A percentile compares a stretch with the other conserved stretches of the same genome.
Conservation (phyloP, 2,797 vertebrate species). For the Molossus molossus region DNA sequence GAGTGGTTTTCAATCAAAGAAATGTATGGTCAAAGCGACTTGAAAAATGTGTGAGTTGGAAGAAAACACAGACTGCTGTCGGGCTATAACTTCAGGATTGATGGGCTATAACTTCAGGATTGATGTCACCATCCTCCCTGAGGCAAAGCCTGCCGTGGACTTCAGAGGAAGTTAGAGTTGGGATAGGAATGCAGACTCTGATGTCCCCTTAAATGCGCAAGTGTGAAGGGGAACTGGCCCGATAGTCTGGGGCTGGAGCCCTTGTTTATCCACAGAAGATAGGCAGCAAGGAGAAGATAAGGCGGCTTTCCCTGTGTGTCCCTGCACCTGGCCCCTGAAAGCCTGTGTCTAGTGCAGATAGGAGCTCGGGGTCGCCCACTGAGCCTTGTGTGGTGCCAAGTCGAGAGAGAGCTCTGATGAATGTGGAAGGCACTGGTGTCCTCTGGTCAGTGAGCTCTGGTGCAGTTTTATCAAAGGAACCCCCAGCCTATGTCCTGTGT, state of each 20-base stretch:
- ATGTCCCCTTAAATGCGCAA: neutral
- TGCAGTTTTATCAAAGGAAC: neutral
- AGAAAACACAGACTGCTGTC: conserved; percentile 23
- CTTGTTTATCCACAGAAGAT: conserved; percentile 79
- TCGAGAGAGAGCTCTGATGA: neutral
- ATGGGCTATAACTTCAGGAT: neutral
- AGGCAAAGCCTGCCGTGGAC: conserved; percentile 31
- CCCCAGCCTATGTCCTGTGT: neutral
- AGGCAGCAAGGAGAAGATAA: conserved; percentile 80
- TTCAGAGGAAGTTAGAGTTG: conserved; percentile 76
- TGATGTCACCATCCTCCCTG: conserved; percentile 14
- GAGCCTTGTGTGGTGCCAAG: neutral
- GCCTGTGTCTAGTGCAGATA: conserved; percentile 61
- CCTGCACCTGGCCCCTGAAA: conserved; percentile 54
- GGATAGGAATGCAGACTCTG: conserved; percentile 77
- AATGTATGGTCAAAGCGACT: neutral
- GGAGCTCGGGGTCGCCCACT: neutral
- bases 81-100: neutral
- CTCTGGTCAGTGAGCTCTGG: neutral
- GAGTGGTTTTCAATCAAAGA: conserved; percentile 62
- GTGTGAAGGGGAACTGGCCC: conserved; percentile 68
- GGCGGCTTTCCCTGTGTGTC: conserved; percentile 14
- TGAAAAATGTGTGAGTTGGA: conserved; percentile 52
- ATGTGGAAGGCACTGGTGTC: neutral
- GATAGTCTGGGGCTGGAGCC: conserved; percentile 77